Evolutionary conservation across 2,113 vertebrate species (phyloP), one percentile per base, ranked within the genome.

Genomic region (Australoheros scitulus): DNA sequence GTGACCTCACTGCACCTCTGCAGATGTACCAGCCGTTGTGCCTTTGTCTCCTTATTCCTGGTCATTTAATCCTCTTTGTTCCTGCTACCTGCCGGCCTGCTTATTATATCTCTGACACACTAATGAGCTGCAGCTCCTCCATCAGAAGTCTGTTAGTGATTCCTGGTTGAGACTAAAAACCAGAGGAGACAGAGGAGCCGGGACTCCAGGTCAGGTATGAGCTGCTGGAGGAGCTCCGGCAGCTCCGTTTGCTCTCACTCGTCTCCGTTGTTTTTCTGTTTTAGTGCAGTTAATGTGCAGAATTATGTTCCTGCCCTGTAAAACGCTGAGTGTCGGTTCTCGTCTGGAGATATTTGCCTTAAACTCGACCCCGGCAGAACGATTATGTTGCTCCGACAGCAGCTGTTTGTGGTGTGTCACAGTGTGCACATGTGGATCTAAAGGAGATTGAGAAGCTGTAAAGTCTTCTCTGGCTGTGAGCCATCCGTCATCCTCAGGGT

Each of bases 381-480:
- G 58, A 22, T 20, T 11, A 43, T 1, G 15, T 56, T 41, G 38
- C 15, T 43, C 56, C n/a, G 0, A n/a, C 9, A 52, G 77, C 65
- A 64, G 77, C 55, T 80, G 77, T 64, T 76, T 79, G 36, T 58
- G 41, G 17, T 70, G 13, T 80, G 41, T 84, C 58, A 52, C 61
- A 68, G 75, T 32, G 47, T 63, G 59, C 50, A 60, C 43, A 76
- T 81, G 82, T 61, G 75, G 58, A 60, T 52, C 38, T 74, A n/a
- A 87, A 29, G 13, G 34, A 34, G 83, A 82, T 70, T 38, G 61
- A 81, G 82, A 86, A 61, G 77, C 81, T 32, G 52, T 77, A 58
- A 90, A 92, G 88, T 87, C 88, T 88, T 59, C 74, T 75, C 78
- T 89, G 89, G 87, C 86, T 18, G 36, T 61, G 20, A 83, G 86